Evolutionary conservation across 2,797 vertebrate genomes (phyloP).

Genomic region (Graptemys geographica): DNA sequence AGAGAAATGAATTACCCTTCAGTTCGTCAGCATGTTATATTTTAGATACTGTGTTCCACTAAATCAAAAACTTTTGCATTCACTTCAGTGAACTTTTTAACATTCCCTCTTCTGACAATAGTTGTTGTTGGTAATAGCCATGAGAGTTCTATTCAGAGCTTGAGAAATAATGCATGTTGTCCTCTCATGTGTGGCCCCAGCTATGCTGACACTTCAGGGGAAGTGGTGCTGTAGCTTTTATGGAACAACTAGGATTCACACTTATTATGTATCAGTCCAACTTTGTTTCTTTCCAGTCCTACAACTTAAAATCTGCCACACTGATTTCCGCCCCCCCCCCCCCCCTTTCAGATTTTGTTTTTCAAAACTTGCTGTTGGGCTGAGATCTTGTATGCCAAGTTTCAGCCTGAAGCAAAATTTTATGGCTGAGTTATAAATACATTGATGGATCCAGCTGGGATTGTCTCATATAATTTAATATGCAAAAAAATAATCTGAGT

Average conservation of each 20-base stretch:
- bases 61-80: background rate
- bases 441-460: conserved; percentile 73
- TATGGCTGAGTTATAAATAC: conserved; percentile 76
- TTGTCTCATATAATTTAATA: conserved; percentile 75
- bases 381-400: conserved; percentile 57
- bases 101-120: background rate
- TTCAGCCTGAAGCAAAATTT: conserved; percentile 75
- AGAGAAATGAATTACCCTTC: background rate
- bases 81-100: background rate
- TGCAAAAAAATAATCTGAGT: conserved; percentile 72
- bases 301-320: background rate
- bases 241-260: background rate
- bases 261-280: background rate
- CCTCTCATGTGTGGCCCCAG: background rate
- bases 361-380: conserved; percentile 47
- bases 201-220: background rate
- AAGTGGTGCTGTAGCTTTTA: background rate
- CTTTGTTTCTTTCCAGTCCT: background rate
- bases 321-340: background rate
- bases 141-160: background rate
- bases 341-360: conserved; percentile 19
- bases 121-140: background rate
- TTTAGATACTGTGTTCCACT: background rate
- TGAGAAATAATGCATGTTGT: background rate
- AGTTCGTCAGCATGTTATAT: background rate